Evolutionary conservation across 2,888 invertebrate species (phyloP).

Genomic region (Eristalis intricaria): DNA sequence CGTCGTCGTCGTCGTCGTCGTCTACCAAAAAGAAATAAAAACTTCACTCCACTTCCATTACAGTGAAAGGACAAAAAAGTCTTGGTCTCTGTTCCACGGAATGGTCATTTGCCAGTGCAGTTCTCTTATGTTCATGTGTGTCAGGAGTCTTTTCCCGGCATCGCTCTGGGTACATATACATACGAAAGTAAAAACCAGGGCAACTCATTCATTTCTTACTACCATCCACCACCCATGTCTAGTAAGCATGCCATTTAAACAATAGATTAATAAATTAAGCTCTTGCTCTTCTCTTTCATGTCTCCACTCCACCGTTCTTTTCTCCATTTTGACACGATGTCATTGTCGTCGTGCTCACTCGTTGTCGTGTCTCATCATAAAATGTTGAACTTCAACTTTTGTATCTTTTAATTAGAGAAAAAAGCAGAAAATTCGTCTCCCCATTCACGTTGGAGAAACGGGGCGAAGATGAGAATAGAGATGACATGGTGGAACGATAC

Average conservation of each 20-base stretch:
- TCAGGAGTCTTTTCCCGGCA: neutral
- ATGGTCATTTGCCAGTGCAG: constrained; percentile 7
- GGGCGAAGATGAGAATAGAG: constrained; percentile 18
- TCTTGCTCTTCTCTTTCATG: neutral
- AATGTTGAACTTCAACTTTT: constrained; percentile 68
- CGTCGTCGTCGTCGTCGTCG: neutral
- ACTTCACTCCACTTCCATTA: constrained; percentile 2
- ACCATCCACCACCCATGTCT: constrained; percentile 23
- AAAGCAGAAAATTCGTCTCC: constrained; percentile 39
- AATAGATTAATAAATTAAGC: constrained; percentile 59
- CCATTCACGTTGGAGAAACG: constrained; percentile 22
- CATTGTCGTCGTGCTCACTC: neutral
- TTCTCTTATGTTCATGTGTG: neutral
- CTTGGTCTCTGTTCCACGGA: neutral
- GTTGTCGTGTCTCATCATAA: constrained; percentile 30
- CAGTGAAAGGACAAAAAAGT: neutral
- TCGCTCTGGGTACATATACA: neutral
- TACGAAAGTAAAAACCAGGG: constrained; percentile 42
- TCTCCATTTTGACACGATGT: neutral
- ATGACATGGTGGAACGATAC: constrained; percentile 19
- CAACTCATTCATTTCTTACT: constrained; percentile 49
- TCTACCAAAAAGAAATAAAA: neutral
- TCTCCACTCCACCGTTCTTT: neutral
- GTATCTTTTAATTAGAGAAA: constrained; percentile 62
- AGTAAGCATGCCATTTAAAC: constrained; percentile 46